These are phyloP conservation scores for Pan troglodytes DNA, from an alignment of 2,113 vertebrate genomes.

Conservation along the genomic window DNA sequence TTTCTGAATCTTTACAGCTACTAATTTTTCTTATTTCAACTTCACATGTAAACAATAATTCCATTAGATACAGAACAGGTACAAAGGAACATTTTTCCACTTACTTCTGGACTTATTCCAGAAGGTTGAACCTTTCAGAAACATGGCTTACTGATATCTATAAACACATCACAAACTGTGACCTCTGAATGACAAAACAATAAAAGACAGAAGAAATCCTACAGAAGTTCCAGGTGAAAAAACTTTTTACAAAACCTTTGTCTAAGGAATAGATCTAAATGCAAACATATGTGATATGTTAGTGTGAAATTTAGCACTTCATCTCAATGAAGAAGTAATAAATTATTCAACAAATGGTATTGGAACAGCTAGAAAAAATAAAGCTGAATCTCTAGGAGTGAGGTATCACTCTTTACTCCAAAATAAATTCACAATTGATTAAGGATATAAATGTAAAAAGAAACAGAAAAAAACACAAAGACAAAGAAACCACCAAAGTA, in stretches of 20 bases:
- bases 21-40: not conserved
- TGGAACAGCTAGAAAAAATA: not conserved
- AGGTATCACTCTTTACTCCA: not conserved
- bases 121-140: not conserved
- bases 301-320: not conserved
- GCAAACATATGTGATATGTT: not conserved
- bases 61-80: not conserved
- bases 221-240: not conserved
- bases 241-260: not conserved
- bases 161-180: not conserved
- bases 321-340: not conserved
- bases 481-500: not conserved
- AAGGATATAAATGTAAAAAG: not conserved
- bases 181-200: not conserved
- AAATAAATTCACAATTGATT: not conserved
- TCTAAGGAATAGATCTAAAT: not conserved
- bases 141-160: not conserved
- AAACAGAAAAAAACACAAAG: not conserved
- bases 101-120: conserved; percentile 19
- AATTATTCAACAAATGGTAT: not conserved
- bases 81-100: not conserved
- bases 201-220: not conserved
- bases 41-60: not conserved
- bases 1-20: not conserved
- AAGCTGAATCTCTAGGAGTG: not conserved